Evolutionary conservation across 2,888 invertebrate species (phyloP).

Genomic region (Glyphotaelius pellucidus): DNA sequence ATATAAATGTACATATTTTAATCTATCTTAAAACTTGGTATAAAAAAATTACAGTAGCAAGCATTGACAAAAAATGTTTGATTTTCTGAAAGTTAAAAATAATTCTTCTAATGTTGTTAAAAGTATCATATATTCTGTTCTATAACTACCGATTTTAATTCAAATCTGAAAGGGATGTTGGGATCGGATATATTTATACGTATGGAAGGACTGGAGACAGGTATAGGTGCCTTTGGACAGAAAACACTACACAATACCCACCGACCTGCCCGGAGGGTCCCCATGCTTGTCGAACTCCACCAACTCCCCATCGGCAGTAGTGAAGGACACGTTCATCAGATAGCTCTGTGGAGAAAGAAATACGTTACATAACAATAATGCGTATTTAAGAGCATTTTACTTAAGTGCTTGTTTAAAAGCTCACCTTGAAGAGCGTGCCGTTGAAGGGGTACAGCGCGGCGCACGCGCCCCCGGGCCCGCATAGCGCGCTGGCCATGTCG

Average conservation of each 20-base stretch:
- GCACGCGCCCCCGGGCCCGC: slow-evolving; percentile 80
- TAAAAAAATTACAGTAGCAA: no score
- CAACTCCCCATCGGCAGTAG: slow-evolving; percentile 78
- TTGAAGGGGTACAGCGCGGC: slow-evolving; percentile 83
- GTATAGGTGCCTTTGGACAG: background rate
- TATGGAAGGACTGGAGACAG: background rate
- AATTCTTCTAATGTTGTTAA: no score
- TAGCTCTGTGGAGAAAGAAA: slow-evolving; percentile 76
- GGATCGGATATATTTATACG: no score
- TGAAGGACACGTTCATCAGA: slow-evolving; percentile 84
- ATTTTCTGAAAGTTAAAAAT: no score
- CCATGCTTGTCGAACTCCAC: slow-evolving; percentile 86
- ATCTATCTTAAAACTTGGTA: no score
- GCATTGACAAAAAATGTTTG: no score
- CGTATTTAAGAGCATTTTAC: background rate
- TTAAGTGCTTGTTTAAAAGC: background rate
- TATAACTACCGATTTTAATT: background rate
- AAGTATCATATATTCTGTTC: no score
- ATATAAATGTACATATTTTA: no score
- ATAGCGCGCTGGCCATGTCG: slow-evolving; percentile 82
- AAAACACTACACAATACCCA: slow-evolving; percentile 61
- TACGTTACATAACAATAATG: background rate
- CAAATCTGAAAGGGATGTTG: background rate
- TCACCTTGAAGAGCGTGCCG: slow-evolving; percentile 81
- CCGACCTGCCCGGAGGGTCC: slow-evolving; percentile 86